These are phyloP conservation scores for Eilema depressum DNA, from an alignment of 2,888 invertebrate species.

Conservation along the genomic window DNA sequence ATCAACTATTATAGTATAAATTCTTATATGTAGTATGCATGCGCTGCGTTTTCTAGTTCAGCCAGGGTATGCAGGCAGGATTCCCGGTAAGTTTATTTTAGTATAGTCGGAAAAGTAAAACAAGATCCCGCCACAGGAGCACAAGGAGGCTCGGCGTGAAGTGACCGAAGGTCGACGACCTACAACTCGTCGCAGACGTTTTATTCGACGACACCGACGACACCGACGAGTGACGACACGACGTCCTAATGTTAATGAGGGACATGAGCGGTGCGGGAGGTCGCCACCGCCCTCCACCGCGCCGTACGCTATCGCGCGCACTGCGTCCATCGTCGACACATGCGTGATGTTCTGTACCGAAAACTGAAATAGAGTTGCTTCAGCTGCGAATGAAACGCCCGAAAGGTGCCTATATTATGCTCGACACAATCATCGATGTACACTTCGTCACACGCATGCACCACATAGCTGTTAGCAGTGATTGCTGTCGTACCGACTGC, in stretches of 20 bases:
- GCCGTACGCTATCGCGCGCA: too few species aligned
- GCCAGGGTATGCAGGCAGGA: not conserved
- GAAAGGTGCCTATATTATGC: not conserved
- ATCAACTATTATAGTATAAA: too few species aligned
- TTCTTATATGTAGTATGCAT: too few species aligned
- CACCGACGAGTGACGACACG: slow-evolving; percentile 1
- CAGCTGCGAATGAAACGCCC: not conserved
- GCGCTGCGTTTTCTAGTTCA: too few species aligned
- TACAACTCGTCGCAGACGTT: slow-evolving; percentile 12
- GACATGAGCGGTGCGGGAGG: not conserved
- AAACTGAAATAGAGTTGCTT: not conserved
- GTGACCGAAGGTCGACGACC: slow-evolving; percentile 19
- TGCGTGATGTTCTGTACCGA: not conserved
- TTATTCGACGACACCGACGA: slow-evolving; percentile 5
- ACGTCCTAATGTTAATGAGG: not conserved
- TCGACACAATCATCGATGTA: too few species aligned
- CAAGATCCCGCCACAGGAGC: not conserved
- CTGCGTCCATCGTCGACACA: too few species aligned
- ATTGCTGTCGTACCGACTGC: too few species aligned
- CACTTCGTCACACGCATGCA: too few species aligned
- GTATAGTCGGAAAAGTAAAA: not conserved
- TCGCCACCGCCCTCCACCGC: too few species aligned
- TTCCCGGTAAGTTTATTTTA: not conserved
- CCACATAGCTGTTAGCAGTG: too few species aligned
- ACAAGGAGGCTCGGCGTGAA: not conserved